phyloP scores from a whole-genome alignment of 2,797 vertebrate species.

The Hyperoplus immaculatus region DNA sequence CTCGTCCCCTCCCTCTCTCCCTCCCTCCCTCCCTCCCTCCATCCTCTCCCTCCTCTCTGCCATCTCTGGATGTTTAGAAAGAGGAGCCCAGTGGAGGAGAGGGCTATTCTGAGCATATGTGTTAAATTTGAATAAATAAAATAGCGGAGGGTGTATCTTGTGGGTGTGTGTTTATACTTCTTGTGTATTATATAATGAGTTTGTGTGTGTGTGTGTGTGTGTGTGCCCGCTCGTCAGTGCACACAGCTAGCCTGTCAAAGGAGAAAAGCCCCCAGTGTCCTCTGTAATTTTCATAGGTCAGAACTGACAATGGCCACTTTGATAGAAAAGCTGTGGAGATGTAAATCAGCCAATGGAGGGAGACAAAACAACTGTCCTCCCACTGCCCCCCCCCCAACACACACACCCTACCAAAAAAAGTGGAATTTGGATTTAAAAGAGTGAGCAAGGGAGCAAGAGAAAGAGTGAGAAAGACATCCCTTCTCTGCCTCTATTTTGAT shows the following conservation, averaged over 20 bases:
- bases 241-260: slow-evolving; percentile 70
- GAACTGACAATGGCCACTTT: slow-evolving; percentile 87
- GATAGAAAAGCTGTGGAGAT: slow-evolving; percentile 87
- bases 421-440: slow-evolving; percentile 78
- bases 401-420: slow-evolving; percentile 61
- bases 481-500: slow-evolving; percentile 67
- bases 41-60: slow-evolving; percentile 46
- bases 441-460: slow-evolving; percentile 51
- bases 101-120: slow-evolving; percentile 50
- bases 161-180: slow-evolving; percentile 64
- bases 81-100: slow-evolving; percentile 40
- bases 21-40: slow-evolving; percentile 32
- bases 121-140: slow-evolving; percentile 68
- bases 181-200: slow-evolving; percentile 35
- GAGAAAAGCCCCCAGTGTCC: slow-evolving; percentile 81
- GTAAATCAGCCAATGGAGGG: slow-evolving; percentile 86
- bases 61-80: slow-evolving; percentile 61
- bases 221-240: slow-evolving; percentile 50
- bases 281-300: slow-evolving; percentile 87
- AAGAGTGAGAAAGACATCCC: slow-evolving; percentile 70
- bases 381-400: slow-evolving; percentile 66
- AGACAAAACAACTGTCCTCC: slow-evolving; percentile 86
- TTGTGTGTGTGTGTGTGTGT: slow-evolving; percentile 37
- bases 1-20: slow-evolving; percentile 47
- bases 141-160: slow-evolving; percentile 51